These are phyloP conservation scores for Oreochromis niloticus DNA, from an alignment of 2,113 vertebrate genomes.

Conservation along the genomic window DNA sequence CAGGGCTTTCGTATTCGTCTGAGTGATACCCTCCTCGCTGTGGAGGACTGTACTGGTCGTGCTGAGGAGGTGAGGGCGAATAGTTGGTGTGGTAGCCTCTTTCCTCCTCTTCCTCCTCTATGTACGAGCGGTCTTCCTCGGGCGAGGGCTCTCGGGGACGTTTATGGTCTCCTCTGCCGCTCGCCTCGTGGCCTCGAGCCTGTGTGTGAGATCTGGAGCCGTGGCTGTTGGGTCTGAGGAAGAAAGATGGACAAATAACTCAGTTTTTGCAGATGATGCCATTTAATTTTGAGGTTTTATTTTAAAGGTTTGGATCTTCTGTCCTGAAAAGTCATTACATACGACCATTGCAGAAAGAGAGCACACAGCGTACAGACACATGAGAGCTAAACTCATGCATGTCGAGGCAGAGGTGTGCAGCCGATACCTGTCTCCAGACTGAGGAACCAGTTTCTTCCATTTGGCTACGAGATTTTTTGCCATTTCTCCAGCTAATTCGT, in stretches of 20 bases:
- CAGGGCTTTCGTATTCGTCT: slow-evolving; percentile 72
- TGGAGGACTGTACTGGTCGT: slow-evolving; percentile 70
- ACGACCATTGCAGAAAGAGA: neutral
- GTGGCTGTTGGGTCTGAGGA: slow-evolving; percentile 53
- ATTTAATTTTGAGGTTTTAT: neutral
- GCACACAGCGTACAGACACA: neutral
- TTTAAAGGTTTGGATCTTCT: neutral
- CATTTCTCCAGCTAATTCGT: slow-evolving; percentile 81
- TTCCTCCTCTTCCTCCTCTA: slow-evolving; percentile 67
- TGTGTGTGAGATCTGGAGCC: slow-evolving; percentile 27
- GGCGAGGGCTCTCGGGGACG: slow-evolving; percentile 73
- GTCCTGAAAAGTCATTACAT: neutral
- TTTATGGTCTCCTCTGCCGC: slow-evolving; percentile 54
- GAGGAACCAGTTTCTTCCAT: slow-evolving; percentile 95
- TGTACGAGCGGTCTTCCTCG: slow-evolving; percentile 43
- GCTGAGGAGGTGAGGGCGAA: slow-evolving; percentile 76
- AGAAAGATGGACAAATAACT: neutral
- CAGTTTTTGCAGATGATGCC: neutral
- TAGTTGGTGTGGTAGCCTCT: slow-evolving; percentile 75
- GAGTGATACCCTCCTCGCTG: slow-evolving; percentile 67
- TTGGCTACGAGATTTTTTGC: slow-evolving; percentile 88
- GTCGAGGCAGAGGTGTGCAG: neutral
- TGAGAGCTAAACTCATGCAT: neutral
- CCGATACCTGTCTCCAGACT: slow-evolving; percentile 79
- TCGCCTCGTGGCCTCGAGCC: slow-evolving; percentile 22